Conservation (phyloP, 2,797 vertebrate genomes). For the Muscicapa striata region DNA sequence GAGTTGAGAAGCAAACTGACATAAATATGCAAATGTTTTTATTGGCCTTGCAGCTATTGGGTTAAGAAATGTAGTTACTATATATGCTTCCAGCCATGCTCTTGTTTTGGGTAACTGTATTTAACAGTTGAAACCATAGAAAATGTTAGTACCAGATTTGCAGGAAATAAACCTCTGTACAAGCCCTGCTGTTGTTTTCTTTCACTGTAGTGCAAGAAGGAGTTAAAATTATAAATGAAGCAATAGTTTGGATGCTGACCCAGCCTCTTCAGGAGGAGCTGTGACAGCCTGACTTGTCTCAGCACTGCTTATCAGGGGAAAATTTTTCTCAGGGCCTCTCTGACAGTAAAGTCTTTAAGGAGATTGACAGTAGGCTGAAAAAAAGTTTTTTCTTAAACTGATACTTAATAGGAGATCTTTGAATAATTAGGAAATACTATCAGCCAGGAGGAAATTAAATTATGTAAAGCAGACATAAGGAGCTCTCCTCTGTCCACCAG, state of each 20-base stretch:
- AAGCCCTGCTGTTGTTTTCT: neutral
- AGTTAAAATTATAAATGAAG: neutral
- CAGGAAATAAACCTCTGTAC: conserved; percentile 59
- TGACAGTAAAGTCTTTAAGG: neutral
- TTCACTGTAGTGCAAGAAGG: neutral
- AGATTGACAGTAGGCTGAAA: neutral
- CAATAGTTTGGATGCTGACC: neutral
- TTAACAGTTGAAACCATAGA: neutral
- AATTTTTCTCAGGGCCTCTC: neutral
- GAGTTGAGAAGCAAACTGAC: neutral
- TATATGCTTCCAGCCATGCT: neutral
- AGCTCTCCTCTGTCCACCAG: neutral
- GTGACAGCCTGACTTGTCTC: neutral
- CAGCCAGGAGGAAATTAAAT: neutral
- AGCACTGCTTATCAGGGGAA: neutral
- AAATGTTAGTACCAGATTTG: neutral
- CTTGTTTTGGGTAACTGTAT: neutral
- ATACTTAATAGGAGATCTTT: neutral
- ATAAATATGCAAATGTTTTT: neutral
- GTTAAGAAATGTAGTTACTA: neutral
- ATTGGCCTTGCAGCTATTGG: neutral
- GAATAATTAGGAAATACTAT: neutral
- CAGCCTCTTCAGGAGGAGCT: neutral
- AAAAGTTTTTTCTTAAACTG: neutral
- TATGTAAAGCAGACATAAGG: accelerated